Evolutionary conservation across 2,888 invertebrate genomes (phyloP), one percentile per base, ranked within the genome.

Genomic region (Alloplasta piceator): DNA sequence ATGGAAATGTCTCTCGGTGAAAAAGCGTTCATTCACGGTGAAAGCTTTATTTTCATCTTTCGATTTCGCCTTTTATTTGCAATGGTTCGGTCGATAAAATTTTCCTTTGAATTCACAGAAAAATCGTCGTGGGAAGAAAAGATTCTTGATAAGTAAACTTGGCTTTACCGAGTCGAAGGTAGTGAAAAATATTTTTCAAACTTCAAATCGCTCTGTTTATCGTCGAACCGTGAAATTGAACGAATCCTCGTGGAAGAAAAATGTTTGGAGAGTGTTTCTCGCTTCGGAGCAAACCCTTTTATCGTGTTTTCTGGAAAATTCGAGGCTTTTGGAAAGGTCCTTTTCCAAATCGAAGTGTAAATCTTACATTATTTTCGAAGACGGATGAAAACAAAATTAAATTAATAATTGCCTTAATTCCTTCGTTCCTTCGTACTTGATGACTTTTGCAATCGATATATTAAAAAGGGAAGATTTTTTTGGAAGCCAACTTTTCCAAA

Each of bases 201-300:
- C 14, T 14, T 38, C 38, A 36, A 41, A 61, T 12, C 1, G 5
- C 56, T 26, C 36, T 4, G 36, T 36, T 9, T 43, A 52, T 52
- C 58, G 38, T 38, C 58, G 38, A 38, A 10, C n/a, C 26, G 10
- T 3, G n/a, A 68, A 46, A 68, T 46, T 56, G 56, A 68, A 46
- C 60, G 46, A 16, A 38, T n/a, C n/a, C 36, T 70, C n/a, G 41
- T 61, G 0, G 7, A 52, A 39, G 14, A 38, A 43, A 52, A 52
- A 43, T 43, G 43, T 43, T 6, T 10, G 1, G 26, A 43, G 7
- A 6, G 43, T 9, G 43, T 9, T 10, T 43, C 43, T 10, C 43
- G 43, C 2, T 10, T 43, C 43, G 43, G 43, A 9, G 43, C 14
- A 52, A 5, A 1, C 12, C 9, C 50, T 66, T 26, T 66, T n/a